Base-by-base conservation (phyloP, 2,797 vertebrate species). In the Anabacerthia variegaticeps region DNA sequence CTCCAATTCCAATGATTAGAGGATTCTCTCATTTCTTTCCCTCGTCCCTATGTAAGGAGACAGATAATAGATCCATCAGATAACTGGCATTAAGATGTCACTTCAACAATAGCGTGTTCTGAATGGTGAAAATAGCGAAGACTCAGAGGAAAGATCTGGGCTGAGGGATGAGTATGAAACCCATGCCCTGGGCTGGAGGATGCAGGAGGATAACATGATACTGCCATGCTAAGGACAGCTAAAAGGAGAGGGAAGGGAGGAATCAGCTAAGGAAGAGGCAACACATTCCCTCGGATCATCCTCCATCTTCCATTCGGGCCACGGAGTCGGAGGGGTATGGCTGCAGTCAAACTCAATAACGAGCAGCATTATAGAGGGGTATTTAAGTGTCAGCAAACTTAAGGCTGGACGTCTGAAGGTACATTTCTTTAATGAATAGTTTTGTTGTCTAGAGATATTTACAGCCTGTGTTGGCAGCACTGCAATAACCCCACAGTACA, bases 31-130 rank as follows among this genome's bases (percentile, higher is more conserved):
- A 6, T 39, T 44, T 76, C 82, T 90, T 48, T 39, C 62, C 80
- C 93, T 75, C 14, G 1, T 14, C 46, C 85, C 67, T 13, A 12
- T 0, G 39, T 12, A 48, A 55, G 84, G 8, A 87, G 66, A 63
- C 88, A 93, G 90, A 88, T 85, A 89, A 74, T 23, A 71, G 93
- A 91, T 93, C 88, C 74, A 96, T 83, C 88, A 61, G 91, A 58
- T 58, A 93, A 82, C 44, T 6, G 54, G 86, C 91, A 95, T 96
- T 91, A 91, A 97, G 96, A 80, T 68, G 92, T 95, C 93, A 91
- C 88, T 14, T 41, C 22, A 56, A 91, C 93, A 95, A 77, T 0
- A 58, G 77, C 71, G 9, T 5, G 59, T 39, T 74, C 90, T 46
- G 80, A 89, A 73, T 0, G 24, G 74, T 37, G 73, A 55, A 78